Percentiles rank a stretch among this genome's conserved stretches.
These are phyloP conservation scores for Fabriciana adippe DNA, from an alignment of 2,888 invertebrate genomes.

Conservation along the genomic window DNA sequence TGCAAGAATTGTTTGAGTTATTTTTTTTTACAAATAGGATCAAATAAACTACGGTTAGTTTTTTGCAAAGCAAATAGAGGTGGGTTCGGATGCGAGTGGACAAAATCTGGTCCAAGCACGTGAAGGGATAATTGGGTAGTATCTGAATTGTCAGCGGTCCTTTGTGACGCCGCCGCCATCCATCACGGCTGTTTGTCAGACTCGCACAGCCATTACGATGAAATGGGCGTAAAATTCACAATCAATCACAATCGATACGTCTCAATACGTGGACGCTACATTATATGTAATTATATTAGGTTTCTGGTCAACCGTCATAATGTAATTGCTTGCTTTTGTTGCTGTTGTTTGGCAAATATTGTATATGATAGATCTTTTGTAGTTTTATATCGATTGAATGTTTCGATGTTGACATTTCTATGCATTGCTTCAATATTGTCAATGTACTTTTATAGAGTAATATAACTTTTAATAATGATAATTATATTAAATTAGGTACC, in stretches of 20 bases:
- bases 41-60: background rate
- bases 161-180: conserved; percentile 71
- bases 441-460: too few species aligned
- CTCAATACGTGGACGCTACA: conserved; percentile 58
- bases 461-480: too few species aligned
- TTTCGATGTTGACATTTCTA: background rate
- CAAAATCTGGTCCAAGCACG: conserved; percentile 9
- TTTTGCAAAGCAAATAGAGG: conserved; percentile 3
- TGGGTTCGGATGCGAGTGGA: background rate
- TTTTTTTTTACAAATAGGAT: background rate
- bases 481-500: too few species aligned
- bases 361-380: conserved; percentile 1
- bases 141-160: conserved; percentile 59
- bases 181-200: conserved; percentile 68
- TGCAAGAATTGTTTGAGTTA: background rate
- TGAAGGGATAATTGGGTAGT: conserved; percentile 56
- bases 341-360: background rate
- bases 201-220: conserved; percentile 56
- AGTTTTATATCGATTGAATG: background rate
- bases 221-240: conserved; percentile 72
- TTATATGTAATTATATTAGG: conserved; percentile 67
- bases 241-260: conserved; percentile 51
- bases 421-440: too few species aligned
- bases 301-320: conserved; percentile 59
- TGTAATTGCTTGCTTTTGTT: conserved; percentile 46